Conservation (phyloP, 2,113 vertebrate species). For the Tilapia sparmanii region DNA sequence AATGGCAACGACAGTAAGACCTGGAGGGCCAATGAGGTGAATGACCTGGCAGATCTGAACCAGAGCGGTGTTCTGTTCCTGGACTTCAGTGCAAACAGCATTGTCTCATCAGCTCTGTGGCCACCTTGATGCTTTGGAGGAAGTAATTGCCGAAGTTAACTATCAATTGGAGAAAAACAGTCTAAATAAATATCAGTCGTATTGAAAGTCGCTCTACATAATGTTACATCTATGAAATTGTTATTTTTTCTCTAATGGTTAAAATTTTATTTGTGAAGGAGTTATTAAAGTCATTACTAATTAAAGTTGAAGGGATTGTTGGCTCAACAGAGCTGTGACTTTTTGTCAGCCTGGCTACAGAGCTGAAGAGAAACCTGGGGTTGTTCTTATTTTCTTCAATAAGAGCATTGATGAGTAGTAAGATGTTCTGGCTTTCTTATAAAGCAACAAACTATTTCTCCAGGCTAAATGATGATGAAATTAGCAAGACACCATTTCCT, state of each 20-base stretch:
- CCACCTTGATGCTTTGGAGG: not conserved
- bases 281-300: accelerated
- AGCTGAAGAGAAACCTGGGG: accelerated
- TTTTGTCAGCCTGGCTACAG: not conserved
- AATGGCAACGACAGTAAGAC: not conserved
- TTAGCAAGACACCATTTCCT: not conserved
- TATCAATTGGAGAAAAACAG: not conserved
- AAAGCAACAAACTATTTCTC: not conserved
- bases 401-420: accelerated
- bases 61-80: not conserved
- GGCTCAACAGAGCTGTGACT: not conserved
- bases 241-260: not conserved
- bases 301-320: accelerated
- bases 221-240: not conserved
- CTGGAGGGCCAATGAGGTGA: not conserved
- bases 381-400: not conserved
- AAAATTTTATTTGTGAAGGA: not conserved
- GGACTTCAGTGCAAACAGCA: not conserved
- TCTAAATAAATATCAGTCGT: not conserved
- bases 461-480: not conserved
- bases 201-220: not conserved
- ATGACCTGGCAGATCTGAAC: not conserved
- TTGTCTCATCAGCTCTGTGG: not conserved
- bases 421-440: not conserved
- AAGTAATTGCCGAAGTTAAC: not conserved